Conservation (phyloP, 1,140 invertebrate species). For the Caenorhabditis remanei region DNA sequence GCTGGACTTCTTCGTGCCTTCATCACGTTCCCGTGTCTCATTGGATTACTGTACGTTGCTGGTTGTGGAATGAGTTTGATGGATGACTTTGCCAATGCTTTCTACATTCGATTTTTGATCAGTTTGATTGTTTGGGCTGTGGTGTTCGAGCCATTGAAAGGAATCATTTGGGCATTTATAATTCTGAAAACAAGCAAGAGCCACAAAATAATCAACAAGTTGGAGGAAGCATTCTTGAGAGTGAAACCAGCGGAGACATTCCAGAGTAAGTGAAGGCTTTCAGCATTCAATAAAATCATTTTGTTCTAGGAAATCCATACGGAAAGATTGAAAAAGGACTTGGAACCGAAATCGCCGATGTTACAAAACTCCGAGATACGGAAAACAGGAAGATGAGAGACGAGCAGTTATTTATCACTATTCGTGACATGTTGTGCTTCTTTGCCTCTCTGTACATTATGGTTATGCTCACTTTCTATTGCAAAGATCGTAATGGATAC, state of each 20-base stretch:
- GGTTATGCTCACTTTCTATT: constrained; percentile 79
- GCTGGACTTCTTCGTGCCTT: background rate
- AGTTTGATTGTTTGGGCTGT: constrained; percentile 59
- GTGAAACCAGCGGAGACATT: constrained; percentile 75
- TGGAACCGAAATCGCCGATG: constrained; percentile 71
- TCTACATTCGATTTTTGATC: constrained; percentile 61
- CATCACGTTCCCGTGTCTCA: background rate
- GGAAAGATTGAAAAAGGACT: constrained; percentile 53
- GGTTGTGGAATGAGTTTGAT: constrained; percentile 44
- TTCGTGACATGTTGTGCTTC: constrained; percentile 61
- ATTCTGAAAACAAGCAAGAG: constrained; percentile 43
- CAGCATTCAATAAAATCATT: background rate
- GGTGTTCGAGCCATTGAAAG: constrained; percentile 65
- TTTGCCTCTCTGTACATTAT: constrained; percentile 77
- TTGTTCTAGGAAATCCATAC: constrained; percentile 50
- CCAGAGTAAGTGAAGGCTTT: constrained; percentile 37
- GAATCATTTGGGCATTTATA: constrained; percentile 40
- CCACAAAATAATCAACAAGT: constrained; percentile 39
- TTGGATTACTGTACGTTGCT: background rate
- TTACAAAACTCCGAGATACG: constrained; percentile 75
- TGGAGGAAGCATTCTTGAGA: constrained; percentile 68
- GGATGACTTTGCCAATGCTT: constrained; percentile 55
- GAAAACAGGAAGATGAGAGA: constrained; percentile 78
- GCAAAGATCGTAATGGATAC: constrained; percentile 77
- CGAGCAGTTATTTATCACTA: constrained; percentile 78